Evolutionary conservation across 2,797 vertebrate genomes (phyloP).

Genomic region (Simalia tracyae): DNA sequence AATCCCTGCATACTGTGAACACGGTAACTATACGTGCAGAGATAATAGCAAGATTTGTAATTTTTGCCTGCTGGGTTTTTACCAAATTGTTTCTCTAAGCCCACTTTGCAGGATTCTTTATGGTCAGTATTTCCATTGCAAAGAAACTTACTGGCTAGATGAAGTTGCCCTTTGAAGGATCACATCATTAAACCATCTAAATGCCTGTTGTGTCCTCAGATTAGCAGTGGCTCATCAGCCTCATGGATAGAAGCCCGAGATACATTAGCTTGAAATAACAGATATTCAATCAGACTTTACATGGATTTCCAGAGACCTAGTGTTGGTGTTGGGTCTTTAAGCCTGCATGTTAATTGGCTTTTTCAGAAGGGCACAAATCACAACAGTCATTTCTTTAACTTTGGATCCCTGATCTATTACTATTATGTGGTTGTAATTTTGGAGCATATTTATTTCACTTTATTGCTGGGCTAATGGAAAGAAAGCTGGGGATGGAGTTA

Average conservation of each 20-base stretch:
- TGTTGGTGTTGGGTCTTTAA: neutral
- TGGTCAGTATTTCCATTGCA: neutral
- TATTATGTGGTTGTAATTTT: neutral
- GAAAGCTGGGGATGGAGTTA: neutral
- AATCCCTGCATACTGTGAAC: neutral
- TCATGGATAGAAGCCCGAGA: neutral
- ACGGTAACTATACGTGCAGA: neutral
- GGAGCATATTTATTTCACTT: neutral
- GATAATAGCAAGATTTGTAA: neutral
- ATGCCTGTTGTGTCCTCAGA: neutral
- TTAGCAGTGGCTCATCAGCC: neutral
- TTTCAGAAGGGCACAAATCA: neutral
- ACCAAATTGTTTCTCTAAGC: neutral
- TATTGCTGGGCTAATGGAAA: neutral
- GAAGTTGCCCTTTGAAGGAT: neutral
- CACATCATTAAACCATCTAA: neutral
- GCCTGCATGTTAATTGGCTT: neutral
- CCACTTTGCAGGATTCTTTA: neutral
- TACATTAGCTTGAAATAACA: neutral
- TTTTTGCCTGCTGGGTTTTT: neutral
- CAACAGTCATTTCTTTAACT: neutral
- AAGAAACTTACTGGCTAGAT: neutral
- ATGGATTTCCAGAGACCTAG: neutral
- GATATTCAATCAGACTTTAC: neutral
- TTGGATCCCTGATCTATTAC: slow-evolving; percentile 6